A percentile compares a stretch with the other conserved stretches of the same genome.
Evolutionary conservation across 2,113 vertebrate species (phyloP).

Genomic region (Mastomys coucha): DNA sequence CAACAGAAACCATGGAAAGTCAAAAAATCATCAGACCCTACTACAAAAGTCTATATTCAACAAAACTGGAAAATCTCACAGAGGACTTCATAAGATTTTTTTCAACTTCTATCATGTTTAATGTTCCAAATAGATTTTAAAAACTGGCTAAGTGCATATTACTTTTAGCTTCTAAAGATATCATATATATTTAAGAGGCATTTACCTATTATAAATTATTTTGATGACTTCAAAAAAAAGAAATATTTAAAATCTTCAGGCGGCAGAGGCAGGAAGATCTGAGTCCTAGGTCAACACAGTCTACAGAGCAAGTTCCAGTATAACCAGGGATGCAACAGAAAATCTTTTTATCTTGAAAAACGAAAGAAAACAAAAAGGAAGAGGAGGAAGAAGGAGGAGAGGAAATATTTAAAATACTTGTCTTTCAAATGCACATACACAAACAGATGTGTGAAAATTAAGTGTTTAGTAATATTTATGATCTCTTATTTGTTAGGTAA

Average conservation of each 20-base stretch:
- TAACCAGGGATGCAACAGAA: neutral
- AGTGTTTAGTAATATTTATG: neutral
- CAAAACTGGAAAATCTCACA: too few species aligned
- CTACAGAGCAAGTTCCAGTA: neutral
- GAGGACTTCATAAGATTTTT: too few species aligned
- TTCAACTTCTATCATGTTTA: too few species aligned
- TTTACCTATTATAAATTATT: too few species aligned
- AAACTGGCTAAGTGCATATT: too few species aligned
- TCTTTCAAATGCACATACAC: neutral
- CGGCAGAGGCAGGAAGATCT: neutral
- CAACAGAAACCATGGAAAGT: too few species aligned
- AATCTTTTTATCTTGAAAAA: neutral
- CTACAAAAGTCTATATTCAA: too few species aligned
- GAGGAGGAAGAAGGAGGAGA: neutral
- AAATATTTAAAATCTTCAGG: neutral
- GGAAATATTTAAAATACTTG: neutral
- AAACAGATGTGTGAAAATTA: neutral
- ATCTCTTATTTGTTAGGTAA: constrained; percentile 25
- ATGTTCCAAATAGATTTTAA: too few species aligned
- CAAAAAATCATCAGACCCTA: too few species aligned
- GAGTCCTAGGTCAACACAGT: neutral
- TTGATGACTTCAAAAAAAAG: too few species aligned
- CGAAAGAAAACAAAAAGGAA: neutral
- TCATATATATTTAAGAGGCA: too few species aligned
- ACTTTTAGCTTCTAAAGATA: too few species aligned